A percentile compares a stretch with the other conserved stretches of the same genome.
phyloP scores from a whole-genome alignment of 1,140 invertebrate genomes.

The Tribolium castaneum region DNA sequence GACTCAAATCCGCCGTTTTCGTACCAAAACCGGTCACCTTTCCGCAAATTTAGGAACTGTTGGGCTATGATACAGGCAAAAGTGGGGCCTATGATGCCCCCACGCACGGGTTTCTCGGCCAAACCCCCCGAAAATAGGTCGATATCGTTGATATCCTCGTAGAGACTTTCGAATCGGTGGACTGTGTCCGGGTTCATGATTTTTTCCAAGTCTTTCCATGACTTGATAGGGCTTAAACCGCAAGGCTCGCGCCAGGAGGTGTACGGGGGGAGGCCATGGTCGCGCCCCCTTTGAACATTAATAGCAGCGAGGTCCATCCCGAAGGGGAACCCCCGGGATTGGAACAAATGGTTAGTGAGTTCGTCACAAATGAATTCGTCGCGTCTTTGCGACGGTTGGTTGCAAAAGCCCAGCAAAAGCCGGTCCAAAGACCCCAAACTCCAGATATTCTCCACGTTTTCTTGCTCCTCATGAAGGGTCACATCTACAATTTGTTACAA shows the following conservation, averaged over 20 bases:
- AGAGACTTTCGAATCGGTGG: slow-evolving; percentile 73
- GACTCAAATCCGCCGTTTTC: slow-evolving; percentile 81
- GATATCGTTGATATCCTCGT: slow-evolving; percentile 84
- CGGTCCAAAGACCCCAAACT: slow-evolving; percentile 82
- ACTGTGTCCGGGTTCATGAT: slow-evolving; percentile 76
- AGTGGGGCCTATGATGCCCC: slow-evolving; percentile 92
- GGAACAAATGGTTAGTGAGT: slow-evolving; percentile 89
- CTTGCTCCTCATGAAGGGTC: slow-evolving; percentile 80
- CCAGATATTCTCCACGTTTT: slow-evolving; percentile 72
- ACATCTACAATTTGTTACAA: slow-evolving; percentile 72
- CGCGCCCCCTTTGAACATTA: slow-evolving; percentile 89
- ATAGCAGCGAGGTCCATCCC: slow-evolving; percentile 91
- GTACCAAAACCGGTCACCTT: slow-evolving; percentile 95
- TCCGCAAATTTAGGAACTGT: slow-evolving; percentile 88
- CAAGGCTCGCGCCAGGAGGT: slow-evolving; percentile 85
- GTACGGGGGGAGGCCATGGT: slow-evolving; percentile 90
- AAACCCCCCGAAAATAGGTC: slow-evolving; percentile 93
- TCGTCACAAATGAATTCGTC: slow-evolving; percentile 87
- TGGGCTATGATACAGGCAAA: slow-evolving; percentile 96
- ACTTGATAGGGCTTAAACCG: slow-evolving; percentile 75
- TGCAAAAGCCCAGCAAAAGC: slow-evolving; percentile 79
- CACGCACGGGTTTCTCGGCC: slow-evolving; percentile 81
- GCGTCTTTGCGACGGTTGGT: slow-evolving; percentile 81
- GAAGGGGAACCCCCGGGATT: slow-evolving; percentile 76
- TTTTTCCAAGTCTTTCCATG: slow-evolving; percentile 80